Percentiles rank a stretch among this genome's conserved stretches.
Evolutionary conservation across 2,113 vertebrate species (phyloP).

Genomic region (Dermatemys mawii): DNA sequence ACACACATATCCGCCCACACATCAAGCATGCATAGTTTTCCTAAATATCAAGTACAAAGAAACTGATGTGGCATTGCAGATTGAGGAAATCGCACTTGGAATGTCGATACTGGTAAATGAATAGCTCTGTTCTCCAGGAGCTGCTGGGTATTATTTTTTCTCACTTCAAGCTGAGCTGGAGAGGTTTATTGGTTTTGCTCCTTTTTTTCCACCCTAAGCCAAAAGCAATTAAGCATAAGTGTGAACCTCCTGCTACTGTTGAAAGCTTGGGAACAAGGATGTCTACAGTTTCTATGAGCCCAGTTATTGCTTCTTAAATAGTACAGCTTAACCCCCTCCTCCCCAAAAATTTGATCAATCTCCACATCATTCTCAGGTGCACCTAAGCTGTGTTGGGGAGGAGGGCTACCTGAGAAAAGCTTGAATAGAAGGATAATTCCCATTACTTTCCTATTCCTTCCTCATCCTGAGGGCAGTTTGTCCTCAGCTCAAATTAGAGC

Average conservation of each 20-base stretch:
- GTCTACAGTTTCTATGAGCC: accelerated
- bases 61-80: neutral
- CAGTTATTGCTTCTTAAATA: neutral
- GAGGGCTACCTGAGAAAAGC: accelerated
- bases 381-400: neutral
- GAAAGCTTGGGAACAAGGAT: neutral
- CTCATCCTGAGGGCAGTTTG: neutral
- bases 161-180: accelerated
- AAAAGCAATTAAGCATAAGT: neutral
- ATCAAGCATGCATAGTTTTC: neutral
- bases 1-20: neutral
- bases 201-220: neutral
- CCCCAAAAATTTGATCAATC: accelerated
- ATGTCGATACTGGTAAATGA: accelerated
- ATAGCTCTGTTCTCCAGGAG: accelerated
- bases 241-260: accelerated
- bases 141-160: accelerated
- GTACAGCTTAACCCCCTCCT: accelerated
- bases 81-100: neutral
- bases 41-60: neutral
- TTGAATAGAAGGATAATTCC: too few species aligned
- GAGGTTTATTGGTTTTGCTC: accelerated
- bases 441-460: neutral
- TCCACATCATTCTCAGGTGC: accelerated
- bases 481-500: neutral